Base-by-base conservation (phyloP, 1,140 invertebrate species). In the Drosophila nigromelanica region DNA sequence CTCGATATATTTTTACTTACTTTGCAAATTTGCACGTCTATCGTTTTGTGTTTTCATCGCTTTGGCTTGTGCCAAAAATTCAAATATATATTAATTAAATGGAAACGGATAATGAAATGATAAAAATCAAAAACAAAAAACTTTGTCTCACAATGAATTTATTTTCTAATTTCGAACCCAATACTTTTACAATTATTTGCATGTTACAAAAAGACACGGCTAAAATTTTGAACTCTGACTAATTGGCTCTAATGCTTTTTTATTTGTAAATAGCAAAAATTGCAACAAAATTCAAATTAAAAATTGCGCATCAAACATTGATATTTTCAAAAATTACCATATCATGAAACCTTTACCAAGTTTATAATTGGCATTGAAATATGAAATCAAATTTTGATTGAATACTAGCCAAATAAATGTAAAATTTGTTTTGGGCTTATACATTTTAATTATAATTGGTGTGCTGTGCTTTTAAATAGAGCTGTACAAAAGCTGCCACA, bases 1-100 rank as follows among this genome's bases (percentile, higher is more conserved):
- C 33, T 68, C 8, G 60, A 21, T 75, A 39, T 72, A 21, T 62
- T 43, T 50, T 56, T 55, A 69, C 30, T 56, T 18, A 30, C 11
- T 51, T 78, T 62, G 42, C 30, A 79, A 47, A 60, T 85, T 81
- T 87, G 81, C 82, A 86, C 74, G 81, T 69, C 56, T 86, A 56
- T 11, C n/a, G 15, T 67, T 68, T 70, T 80, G 39, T 72, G 35
- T 68, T 61, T 59, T 67, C 43, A 51, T 61, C 18, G 37, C 43
- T 39, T 27, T 27, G 27, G 27, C 5, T 6, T 27, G 27, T 5
- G 27, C 27, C 27, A 27, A 27, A 27, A 0, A 27, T 27, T 6
- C 4, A 61, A 76, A 62, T 18, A 33, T 10, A 73, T 64, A 51
- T 52, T 50, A 51, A 43, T 54, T 48, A 55, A 67, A 79, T 24